Evolutionary conservation across 2,797 vertebrate genomes (phyloP).

Genomic region (Onychomys leucogaster): DNA sequence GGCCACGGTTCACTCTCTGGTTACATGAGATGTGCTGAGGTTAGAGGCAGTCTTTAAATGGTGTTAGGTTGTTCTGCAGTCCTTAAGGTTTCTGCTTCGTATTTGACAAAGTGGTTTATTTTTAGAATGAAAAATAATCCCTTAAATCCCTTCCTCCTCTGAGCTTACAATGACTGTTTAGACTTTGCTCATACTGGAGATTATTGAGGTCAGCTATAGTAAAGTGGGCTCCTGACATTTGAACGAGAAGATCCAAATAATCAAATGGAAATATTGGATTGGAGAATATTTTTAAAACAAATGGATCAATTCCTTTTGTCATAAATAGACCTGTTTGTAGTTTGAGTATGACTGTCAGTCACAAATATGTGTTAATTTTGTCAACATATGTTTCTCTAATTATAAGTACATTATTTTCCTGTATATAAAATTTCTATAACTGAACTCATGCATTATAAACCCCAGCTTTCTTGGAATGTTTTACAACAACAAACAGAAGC

Average conservation of each 20-base stretch:
- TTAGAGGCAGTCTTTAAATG: slow-evolving; percentile 55
- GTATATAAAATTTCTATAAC: not conserved
- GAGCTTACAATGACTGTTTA: slow-evolving; percentile 25
- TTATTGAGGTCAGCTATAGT: slow-evolving; percentile 14
- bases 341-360: not conserved
- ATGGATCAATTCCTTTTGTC: not conserved
- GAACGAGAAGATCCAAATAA: not conserved
- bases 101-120: slow-evolving; percentile 67
- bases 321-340: not conserved
- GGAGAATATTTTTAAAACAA: slow-evolving; percentile 16
- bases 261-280: not conserved
- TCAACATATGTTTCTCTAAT: not conserved
- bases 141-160: slow-evolving; percentile 48
- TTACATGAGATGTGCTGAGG: not conserved
- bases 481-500: not conserved
- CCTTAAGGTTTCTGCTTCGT: slow-evolving; percentile 41
- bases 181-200: slow-evolving; percentile 38
- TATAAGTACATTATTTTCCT: not conserved
- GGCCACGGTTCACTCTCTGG: not conserved
- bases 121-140: slow-evolving; percentile 62
- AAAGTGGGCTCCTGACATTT: slow-evolving; percentile 8
- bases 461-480: not conserved
- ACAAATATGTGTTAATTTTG: not conserved
- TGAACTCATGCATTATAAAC: not conserved
- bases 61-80: not conserved